Evolutionary conservation across 2,113 vertebrate species (phyloP).

Genomic region (Eretmochelys imbricata): DNA sequence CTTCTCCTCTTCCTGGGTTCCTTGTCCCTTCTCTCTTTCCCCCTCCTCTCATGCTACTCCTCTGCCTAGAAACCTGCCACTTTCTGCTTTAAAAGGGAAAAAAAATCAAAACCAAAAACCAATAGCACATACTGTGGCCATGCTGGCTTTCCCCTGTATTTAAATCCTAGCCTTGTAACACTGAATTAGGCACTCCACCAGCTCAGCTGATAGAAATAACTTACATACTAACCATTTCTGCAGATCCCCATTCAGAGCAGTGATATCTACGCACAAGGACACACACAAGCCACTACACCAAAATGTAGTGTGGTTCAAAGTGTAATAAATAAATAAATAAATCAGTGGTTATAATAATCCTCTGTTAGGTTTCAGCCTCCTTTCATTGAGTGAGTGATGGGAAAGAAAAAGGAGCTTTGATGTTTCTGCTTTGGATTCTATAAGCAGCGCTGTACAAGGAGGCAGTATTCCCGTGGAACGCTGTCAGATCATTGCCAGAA

Average conservation of each 20-base stretch:
- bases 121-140: neutral
- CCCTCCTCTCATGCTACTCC: neutral
- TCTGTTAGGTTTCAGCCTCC: neutral
- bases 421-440: neutral
- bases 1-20: neutral
- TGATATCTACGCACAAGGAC: neutral
- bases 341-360: neutral
- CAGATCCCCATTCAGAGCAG: neutral
- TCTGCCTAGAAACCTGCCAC: neutral
- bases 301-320: neutral
- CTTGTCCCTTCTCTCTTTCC: neutral
- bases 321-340: neutral
- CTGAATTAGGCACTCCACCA: neutral
- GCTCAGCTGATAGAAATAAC: neutral
- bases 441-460: neutral
- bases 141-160: conserved; percentile 25
- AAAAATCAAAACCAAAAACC: conserved; percentile 11
- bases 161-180: neutral
- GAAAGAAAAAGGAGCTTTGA: conserved; percentile 1
- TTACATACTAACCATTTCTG: neutral
- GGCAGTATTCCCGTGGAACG: neutral
- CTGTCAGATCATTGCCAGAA: conserved; percentile 13
- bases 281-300: neutral
- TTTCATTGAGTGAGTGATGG: neutral
- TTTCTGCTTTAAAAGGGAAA: neutral